A percentile compares a stretch with the other conserved stretches of the same genome.
Conservation (phyloP, 2,113 vertebrate species). For the Probosciger aterrimus region DNA sequence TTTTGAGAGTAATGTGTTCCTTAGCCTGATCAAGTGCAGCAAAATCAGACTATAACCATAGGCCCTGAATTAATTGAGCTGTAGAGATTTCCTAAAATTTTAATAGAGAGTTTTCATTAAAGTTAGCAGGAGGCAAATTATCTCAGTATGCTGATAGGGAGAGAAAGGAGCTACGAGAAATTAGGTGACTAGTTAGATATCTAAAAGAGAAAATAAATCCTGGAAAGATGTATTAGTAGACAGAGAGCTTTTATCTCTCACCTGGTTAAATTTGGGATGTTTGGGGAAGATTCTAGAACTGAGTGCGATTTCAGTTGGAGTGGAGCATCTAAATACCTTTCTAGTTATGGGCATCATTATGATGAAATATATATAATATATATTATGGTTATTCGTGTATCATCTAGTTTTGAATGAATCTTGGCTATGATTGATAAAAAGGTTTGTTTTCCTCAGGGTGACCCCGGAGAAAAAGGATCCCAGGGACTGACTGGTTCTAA, state of each 20-base stretch:
- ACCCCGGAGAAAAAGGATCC: conserved; percentile 69
- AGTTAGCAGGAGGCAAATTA: background rate
- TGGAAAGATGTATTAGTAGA: background rate
- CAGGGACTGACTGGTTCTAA: conserved; percentile 52
- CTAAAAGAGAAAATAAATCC: background rate
- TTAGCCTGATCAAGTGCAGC: background rate
- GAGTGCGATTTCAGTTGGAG: background rate
- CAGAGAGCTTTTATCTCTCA: background rate
- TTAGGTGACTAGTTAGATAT: background rate
- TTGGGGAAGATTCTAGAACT: background rate
- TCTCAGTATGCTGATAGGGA: background rate
- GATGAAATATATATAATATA: background rate
- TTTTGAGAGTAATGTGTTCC: background rate
- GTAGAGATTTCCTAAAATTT: background rate
- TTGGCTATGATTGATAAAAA: background rate
- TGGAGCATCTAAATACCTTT: background rate
- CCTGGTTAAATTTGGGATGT: background rate
- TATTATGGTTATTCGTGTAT: background rate
- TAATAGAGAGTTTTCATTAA: background rate
- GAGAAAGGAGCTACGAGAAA: background rate
- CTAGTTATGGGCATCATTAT: background rate
- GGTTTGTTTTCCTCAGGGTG: conserved; percentile 55
- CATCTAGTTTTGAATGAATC: background rate
- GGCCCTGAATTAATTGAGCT: background rate
- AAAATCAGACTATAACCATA: background rate